These are phyloP conservation scores for Sula dactylatra DNA, from an alignment of 2,113 vertebrate genomes.

Conservation along the genomic window DNA sequence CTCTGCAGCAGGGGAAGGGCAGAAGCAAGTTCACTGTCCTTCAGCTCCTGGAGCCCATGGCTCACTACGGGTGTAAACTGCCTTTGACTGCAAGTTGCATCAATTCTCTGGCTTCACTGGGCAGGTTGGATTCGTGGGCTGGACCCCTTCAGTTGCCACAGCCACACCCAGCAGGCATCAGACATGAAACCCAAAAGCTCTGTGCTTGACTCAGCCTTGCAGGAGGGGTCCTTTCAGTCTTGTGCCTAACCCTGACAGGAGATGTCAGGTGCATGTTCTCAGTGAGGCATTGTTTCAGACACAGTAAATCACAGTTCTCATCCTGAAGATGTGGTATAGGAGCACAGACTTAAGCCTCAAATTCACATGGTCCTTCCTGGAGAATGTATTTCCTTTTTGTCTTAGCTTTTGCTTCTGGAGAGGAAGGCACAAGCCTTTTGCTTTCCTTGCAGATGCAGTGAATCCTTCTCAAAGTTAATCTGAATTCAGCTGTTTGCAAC, in stretches of 20 bases:
- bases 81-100: not conserved
- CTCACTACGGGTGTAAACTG: not conserved
- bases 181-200: not conserved
- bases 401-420: not conserved
- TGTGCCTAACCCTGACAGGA: not conserved
- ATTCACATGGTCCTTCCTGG: not conserved
- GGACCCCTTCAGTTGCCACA: not conserved
- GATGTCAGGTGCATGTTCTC: not conserved
- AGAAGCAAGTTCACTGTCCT: not conserved
- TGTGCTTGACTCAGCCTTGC: not conserved
- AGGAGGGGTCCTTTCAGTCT: not conserved
- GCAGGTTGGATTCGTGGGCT: fast-evolving
- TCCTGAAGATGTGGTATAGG: not conserved
- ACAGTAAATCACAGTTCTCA: not conserved
- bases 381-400: not conserved
- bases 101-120: not conserved
- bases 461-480: not conserved
- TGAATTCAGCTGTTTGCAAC: not conserved
- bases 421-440: not conserved
- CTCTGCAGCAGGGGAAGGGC: not conserved
- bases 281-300: not conserved
- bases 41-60: not conserved
- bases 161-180: not conserved
- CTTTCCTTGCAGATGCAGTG: not conserved
- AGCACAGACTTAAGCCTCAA: not conserved